Percentiles rank a stretch among this genome's conserved stretches.
Conservation (phyloP, 2,113 vertebrate genomes). For the Condylura cristata region DNA sequence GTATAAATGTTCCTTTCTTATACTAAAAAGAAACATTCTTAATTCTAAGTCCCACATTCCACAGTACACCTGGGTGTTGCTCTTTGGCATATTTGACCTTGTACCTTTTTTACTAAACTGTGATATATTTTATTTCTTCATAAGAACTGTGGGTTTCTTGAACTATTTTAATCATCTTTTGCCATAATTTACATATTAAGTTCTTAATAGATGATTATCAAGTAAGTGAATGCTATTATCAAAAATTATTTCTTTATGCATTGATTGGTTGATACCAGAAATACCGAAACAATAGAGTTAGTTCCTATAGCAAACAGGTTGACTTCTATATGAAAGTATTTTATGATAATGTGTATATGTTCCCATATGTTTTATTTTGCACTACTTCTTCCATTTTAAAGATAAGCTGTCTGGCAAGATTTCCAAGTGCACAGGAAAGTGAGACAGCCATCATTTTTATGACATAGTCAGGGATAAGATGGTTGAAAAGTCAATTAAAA, state of each 20-base stretch:
- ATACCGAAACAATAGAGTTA: background rate
- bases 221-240: background rate
- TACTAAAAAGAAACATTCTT: constrained; percentile 6
- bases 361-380: background rate
- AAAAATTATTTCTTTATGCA: background rate
- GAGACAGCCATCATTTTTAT: background rate
- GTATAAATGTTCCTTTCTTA: background rate
- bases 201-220: background rate
- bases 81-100: background rate
- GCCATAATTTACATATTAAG: background rate
- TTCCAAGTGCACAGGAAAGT: background rate
- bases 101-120: background rate
- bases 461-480: background rate
- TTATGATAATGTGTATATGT: background rate
- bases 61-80: background rate
- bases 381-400: constrained; percentile 30
- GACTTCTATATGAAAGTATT: background rate
- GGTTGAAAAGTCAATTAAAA: background rate
- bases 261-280: background rate
- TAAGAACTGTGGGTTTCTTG: background rate
- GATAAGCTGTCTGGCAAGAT: background rate
- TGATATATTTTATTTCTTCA: background rate
- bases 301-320: background rate
- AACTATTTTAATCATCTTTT: background rate
- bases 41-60: background rate